A percentile compares a stretch with the other conserved stretches of the same genome.
phyloP scores from a whole-genome alignment of 2,113 vertebrate genomes.

The Copsychus sechellarum region DNA sequence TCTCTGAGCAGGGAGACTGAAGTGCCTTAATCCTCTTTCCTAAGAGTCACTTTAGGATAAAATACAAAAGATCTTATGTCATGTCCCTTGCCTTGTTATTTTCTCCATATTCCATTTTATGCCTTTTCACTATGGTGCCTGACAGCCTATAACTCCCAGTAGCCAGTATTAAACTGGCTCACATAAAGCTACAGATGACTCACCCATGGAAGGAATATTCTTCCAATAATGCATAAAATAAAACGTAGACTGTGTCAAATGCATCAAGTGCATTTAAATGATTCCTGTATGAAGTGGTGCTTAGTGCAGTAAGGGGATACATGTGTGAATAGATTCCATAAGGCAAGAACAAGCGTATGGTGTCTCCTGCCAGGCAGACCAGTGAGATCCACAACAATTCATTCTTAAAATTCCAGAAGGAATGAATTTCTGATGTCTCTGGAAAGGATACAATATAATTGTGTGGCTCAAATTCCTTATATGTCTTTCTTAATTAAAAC shows the following conservation, averaged over 20 bases:
- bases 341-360: not conserved
- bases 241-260: not conserved
- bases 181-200: not conserved
- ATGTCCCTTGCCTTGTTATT: not conserved
- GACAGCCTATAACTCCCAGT: not conserved
- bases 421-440: conserved; percentile 7
- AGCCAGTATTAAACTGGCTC: not conserved
- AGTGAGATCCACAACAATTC: not conserved
- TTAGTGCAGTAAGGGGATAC: not conserved
- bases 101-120: not conserved
- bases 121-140: not conserved
- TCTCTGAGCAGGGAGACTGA: not conserved
- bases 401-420: conserved; percentile 15
- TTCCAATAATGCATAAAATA: not conserved
- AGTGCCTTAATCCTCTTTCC: not conserved
- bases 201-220: not conserved
- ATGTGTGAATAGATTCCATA: not conserved
- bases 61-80: not conserved
- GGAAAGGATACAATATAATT: not conserved
- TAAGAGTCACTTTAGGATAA: not conserved
- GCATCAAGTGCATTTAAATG: not conserved
- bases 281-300: not conserved
- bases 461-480: not conserved
- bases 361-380: not conserved
- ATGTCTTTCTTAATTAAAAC: not conserved